These are phyloP conservation scores for Hippocampus kuda DNA, from an alignment of 2,797 vertebrate genomes.

Conservation along the genomic window DNA sequence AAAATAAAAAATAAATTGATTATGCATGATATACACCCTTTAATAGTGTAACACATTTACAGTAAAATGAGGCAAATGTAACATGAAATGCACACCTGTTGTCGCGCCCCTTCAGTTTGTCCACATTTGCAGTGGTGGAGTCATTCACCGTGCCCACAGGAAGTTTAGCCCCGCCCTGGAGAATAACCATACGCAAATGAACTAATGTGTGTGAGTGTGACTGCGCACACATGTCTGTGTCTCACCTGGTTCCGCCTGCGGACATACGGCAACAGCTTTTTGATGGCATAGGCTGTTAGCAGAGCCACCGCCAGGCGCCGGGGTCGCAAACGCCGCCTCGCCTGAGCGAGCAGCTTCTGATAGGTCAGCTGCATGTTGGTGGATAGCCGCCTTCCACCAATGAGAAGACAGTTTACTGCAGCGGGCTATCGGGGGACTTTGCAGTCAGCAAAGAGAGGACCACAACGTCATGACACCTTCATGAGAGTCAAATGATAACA, in stretches of 20 bases:
- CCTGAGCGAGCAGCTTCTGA: constrained; percentile 49
- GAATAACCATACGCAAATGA: constrained; percentile 4
- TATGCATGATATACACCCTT: too few relatives aligned
- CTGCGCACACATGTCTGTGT: neutral
- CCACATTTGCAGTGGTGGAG: constrained; percentile 9
- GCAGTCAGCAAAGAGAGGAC: neutral
- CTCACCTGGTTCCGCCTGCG: constrained; percentile 51
- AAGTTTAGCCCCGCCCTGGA: constrained; percentile 24
- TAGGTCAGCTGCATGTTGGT: constrained; percentile 50
- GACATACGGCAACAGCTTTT: constrained; percentile 52
- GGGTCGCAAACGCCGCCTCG: constrained; percentile 51
- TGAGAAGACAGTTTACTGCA: neutral
- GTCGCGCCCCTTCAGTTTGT: constrained; percentile 24
- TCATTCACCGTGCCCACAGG: constrained; percentile 9
- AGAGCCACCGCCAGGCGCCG: constrained; percentile 42
- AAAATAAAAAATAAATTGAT: too few relatives aligned
- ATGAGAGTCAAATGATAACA: neutral
- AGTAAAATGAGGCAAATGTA: neutral
- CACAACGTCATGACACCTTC: neutral
- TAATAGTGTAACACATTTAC: constrained; percentile 17
- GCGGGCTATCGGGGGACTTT: neutral
- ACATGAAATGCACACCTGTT: constrained; percentile 32
- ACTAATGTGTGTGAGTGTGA: neutral
- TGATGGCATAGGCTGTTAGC: constrained; percentile 54
- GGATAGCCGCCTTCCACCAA: neutral